phyloP scores from a whole-genome alignment of 2,113 vertebrate genomes.

The Platycercus adscitus region DNA sequence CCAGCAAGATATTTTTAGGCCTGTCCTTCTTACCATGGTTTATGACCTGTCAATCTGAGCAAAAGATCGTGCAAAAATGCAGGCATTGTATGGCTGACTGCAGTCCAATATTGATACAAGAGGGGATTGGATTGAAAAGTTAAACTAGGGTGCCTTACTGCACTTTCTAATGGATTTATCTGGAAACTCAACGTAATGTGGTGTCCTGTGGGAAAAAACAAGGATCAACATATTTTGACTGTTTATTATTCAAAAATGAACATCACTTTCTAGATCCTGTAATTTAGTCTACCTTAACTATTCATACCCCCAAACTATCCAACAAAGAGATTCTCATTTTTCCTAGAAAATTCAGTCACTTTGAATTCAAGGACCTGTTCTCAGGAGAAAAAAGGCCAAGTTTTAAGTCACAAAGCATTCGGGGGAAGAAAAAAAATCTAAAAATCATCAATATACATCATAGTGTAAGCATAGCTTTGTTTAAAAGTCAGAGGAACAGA shows the following conservation, averaged over 20 bases:
- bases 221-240: constrained; percentile 72
- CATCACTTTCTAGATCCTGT: constrained; percentile 21
- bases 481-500: constrained; percentile 79
- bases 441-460: constrained; percentile 50
- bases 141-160: constrained; percentile 84
- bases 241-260: constrained; percentile 55
- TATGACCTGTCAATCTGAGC: constrained; percentile 87
- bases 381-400: constrained; percentile 36
- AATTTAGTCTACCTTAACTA: constrained; percentile 43
- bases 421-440: constrained; percentile 6
- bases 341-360: constrained; percentile 29
- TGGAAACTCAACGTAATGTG: constrained; percentile 81
- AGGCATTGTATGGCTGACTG: constrained; percentile 80
- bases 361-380: constrained; percentile 65
- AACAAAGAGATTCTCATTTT: constrained; percentile 50
- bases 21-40: constrained; percentile 89
- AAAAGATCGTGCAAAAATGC: constrained; percentile 87
- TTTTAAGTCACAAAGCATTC: constrained; percentile 65
- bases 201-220: constrained; percentile 88
- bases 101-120: constrained; percentile 81
- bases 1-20: constrained; percentile 66
- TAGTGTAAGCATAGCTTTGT: constrained; percentile 59
- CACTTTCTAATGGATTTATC: constrained; percentile 88
- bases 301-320: constrained; percentile 40
- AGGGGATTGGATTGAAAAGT: constrained; percentile 79